These are phyloP conservation scores for Mamestra brassicae DNA, from an alignment of 2,888 invertebrate genomes.

Conservation along the genomic window DNA sequence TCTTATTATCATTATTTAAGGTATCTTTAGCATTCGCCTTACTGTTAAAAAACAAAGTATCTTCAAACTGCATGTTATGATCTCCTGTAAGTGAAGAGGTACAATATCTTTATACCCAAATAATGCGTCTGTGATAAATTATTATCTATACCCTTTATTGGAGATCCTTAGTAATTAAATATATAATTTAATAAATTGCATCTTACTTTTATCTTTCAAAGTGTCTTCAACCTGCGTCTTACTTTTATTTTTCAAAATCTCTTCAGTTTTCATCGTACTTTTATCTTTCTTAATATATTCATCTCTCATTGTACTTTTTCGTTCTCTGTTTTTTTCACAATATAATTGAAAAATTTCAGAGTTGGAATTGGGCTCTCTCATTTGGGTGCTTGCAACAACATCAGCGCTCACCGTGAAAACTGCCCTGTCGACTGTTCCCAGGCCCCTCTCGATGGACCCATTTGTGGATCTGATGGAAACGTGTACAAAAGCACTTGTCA, in stretches of 20 bases:
- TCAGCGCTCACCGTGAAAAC: slow-evolving; percentile 96
- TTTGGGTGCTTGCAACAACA: slow-evolving; percentile 94
- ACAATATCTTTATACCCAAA: no score
- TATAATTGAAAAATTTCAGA: slow-evolving; percentile 81
- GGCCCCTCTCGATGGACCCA: slow-evolving; percentile 96
- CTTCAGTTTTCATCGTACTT: neutral
- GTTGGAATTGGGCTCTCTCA: slow-evolving; percentile 96
- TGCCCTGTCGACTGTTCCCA: slow-evolving; percentile 97
- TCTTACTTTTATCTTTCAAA: neutral
- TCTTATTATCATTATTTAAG: no score
- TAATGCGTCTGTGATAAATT: no score
- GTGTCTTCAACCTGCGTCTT: accelerated
- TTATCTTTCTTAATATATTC: slow-evolving; percentile 42
- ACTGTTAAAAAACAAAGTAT: neutral
- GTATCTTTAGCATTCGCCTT: neutral
- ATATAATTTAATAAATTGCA: no score
- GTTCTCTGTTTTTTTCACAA: slow-evolving; percentile 39
- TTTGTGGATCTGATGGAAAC: slow-evolving; percentile 97
- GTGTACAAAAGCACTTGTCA: slow-evolving; percentile 98
- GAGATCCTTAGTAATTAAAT: no score
- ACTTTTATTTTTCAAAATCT: no score
- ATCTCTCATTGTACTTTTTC: slow-evolving; percentile 1
- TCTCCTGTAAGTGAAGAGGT: no score
- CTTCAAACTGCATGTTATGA: neutral
- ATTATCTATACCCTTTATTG: no score